Conservation (phyloP, 2,113 vertebrate genomes). For the Mustelus asterias region DNA sequence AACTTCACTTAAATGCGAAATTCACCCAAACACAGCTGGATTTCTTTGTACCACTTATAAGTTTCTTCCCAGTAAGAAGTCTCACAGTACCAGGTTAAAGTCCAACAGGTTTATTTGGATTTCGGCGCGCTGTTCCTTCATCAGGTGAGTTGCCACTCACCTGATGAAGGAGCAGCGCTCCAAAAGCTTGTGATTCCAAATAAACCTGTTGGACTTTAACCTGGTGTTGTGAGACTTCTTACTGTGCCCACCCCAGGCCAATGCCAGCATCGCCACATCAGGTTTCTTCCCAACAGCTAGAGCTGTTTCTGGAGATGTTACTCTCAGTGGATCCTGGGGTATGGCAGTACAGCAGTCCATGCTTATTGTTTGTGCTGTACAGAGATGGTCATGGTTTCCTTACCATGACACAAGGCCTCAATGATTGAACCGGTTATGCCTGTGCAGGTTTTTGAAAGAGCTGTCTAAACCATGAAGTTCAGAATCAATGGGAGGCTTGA, state of each 20-base stretch:
- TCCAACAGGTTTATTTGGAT: too few species aligned
- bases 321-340: not conserved
- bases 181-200: too few species aligned
- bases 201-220: too few species aligned
- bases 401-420: too few species aligned
- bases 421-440: not conserved
- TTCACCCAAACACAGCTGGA: not conserved
- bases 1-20: not conserved
- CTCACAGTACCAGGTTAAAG: too few species aligned
- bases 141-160: too few species aligned
- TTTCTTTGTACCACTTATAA: not conserved
- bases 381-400: too few species aligned
- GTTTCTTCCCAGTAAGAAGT: not conserved
- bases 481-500: too few species aligned
- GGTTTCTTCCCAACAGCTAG: not conserved
- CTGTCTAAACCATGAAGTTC: not conserved
- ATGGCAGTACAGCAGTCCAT: not conserved
- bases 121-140: too few species aligned
- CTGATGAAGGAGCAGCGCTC: too few species aligned
- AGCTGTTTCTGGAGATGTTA: not conserved
- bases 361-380: not conserved
- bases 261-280: not conserved
- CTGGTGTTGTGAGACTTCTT: too few species aligned
- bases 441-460: not conserved
- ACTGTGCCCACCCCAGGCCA: too few species aligned